Evolutionary conservation across 23 tunicate species (phyloP).

Genomic region (Oikopleura vanhoeffeni): DNA sequence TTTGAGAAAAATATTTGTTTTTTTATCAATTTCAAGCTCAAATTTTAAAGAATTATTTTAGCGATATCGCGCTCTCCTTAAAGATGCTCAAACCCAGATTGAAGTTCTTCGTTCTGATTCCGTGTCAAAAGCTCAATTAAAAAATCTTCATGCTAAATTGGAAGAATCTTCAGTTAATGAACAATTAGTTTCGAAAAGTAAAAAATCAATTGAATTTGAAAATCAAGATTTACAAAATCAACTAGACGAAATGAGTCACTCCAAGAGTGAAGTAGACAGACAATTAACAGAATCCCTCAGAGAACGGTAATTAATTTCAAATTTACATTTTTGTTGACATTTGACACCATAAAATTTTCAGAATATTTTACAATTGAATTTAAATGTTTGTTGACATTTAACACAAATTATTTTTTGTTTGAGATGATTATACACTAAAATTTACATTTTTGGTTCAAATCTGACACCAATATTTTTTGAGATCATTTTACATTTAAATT

Average conservation of each 20-base stretch:
- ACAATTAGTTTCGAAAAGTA: constrained; percentile 54
- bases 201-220: constrained; percentile 66
- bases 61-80: constrained; percentile 66
- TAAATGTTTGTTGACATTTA: too few relatives aligned
- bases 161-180: constrained; percentile 52
- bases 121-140: constrained; percentile 56
- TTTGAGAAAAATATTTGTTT: neutral
- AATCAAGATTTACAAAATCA: constrained; percentile 67
- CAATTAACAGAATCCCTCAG: neutral
- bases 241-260: constrained; percentile 43
- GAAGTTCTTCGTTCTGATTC: constrained; percentile 62
- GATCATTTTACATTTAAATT: too few relatives aligned
- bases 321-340: neutral
- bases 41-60: constrained; percentile 25
- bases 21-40: too few relatives aligned
- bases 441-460: too few relatives aligned
- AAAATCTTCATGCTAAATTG: constrained; percentile 55
- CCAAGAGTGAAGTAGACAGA: constrained; percentile 53
- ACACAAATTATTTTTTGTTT: too few relatives aligned
- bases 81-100: constrained; percentile 74
- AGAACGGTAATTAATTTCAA: neutral
- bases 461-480: too few relatives aligned
- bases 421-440: too few relatives aligned
- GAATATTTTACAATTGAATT: too few relatives aligned
- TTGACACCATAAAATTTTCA: too few relatives aligned